Evolutionary conservation across 2,888 invertebrate species (phyloP), one percentile per base, ranked within the genome.

Genomic region (Epiblema foenella): DNA sequence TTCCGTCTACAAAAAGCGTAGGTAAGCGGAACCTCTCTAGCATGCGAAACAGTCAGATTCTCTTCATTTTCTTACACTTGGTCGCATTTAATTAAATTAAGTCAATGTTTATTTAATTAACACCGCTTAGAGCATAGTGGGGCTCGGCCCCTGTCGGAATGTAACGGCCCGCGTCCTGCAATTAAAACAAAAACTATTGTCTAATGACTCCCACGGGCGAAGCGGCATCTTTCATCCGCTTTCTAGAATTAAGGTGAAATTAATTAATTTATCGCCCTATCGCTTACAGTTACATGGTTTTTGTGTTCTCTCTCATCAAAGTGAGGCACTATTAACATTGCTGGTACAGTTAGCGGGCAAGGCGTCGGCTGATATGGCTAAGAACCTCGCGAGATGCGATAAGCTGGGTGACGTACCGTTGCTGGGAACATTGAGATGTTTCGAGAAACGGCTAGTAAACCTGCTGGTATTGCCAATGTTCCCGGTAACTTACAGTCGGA

Each of bases 171-270:
- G 81, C 78, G 77, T 79, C 80, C 82, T 83, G 75, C 80, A 82
- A 85, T 84, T 83, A 77, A 80, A 37, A 83, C 79, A 85, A 86
- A 85, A 85, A 85, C 76, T 73, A 75, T 70, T 78, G 77, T 77
- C 68, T 75, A 74, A 76, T 72, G 74, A 75, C 73, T 68, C 69
- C 67, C 76, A 74, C 71, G 69, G 46, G 46, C 1, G 2, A 7
- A 1, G 46, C 69, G 70, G 70, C 66, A 24, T 51, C 64, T 69
- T 69, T 69, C 59, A 69, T 66, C 65, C 54, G 66, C 66, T 70
- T 70, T 70, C 70, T 70, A 70, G 69, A 69, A 69, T 65, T 69
- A 69, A 69, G 64, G 69, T 69, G 69, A 69, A 69, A 65, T 69
- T 69, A 69, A 69, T 69, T 63, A 69, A 65, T 64, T 69, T 59